Percentiles rank a stretch among this genome's conserved stretches.
These are phyloP conservation scores for Esox lucius DNA, from an alignment of 2,797 vertebrate species.

Conservation along the genomic window DNA sequence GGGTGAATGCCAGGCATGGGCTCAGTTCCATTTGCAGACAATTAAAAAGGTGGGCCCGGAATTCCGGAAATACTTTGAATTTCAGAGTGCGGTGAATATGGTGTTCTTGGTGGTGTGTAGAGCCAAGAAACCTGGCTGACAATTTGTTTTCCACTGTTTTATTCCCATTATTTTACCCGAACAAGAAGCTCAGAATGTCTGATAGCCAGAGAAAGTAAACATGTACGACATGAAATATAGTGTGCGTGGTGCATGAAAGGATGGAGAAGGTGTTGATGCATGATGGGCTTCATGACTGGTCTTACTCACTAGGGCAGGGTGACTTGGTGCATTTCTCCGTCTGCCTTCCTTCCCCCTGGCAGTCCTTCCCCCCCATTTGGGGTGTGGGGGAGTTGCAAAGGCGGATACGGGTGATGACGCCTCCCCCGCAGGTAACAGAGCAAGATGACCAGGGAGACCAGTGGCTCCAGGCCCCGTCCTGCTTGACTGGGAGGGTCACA, in stretches of 20 bases:
- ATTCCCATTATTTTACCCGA: not conserved
- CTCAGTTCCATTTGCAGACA: not conserved
- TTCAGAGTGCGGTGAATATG: too few species aligned
- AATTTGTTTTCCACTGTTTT: not conserved
- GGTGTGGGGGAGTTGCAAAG: conserved; percentile 98
- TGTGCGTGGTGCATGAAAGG: not conserved
- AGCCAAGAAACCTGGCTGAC: not conserved
- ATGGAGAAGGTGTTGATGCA: not conserved
- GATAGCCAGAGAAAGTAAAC: not conserved
- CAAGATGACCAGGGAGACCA: conserved; percentile 99
- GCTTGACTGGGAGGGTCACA: conserved; percentile 81
- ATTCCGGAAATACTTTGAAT: too few species aligned
- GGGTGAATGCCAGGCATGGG: not conserved
- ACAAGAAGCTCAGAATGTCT: not conserved
- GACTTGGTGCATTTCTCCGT: conserved; percentile 87
- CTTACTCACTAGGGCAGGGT: conserved; percentile 89
- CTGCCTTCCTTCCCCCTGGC: conserved; percentile 89
- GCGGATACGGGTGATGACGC: conserved; percentile 94
- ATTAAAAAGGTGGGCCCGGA: too few species aligned
- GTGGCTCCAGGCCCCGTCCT: conserved; percentile 97
- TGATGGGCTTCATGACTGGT: not conserved
- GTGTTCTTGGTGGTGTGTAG: not conserved
- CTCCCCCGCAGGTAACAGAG: conserved; percentile 91
- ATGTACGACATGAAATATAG: not conserved
- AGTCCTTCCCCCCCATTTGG: conserved; percentile 91